Conservation (phyloP, 1,140 invertebrate species). For the Potamilus streckersoni region DNA sequence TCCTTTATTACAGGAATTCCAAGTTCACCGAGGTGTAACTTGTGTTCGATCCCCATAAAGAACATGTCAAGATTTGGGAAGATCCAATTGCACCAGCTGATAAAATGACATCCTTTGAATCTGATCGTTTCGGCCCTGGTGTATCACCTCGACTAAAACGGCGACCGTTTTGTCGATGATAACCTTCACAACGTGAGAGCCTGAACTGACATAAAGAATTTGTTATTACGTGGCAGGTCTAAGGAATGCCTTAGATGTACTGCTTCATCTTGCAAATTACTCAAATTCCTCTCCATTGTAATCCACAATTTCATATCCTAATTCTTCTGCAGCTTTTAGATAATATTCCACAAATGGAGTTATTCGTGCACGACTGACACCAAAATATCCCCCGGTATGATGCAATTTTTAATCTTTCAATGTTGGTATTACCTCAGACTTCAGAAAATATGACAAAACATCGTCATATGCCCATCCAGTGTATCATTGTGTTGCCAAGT, state of each 20-base stretch:
- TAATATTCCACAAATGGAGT: no score
- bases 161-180: conserved; percentile 38
- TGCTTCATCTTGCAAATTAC: no score
- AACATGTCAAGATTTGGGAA: conserved; percentile 90
- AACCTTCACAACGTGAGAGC: conserved; percentile 44
- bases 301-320: no score
- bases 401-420: no score
- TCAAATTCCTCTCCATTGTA: no score
- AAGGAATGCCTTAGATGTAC: conserved; percentile 4
- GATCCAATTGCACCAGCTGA: conserved; percentile 85
- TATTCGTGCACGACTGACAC: no score
- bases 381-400: no score
- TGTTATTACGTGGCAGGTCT: conserved; percentile 36
- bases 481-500: no score
- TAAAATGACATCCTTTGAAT: conserved; percentile 86
- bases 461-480: no score
- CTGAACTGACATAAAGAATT: conserved; percentile 52
- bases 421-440: no score
- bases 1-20: conserved; percentile 10
- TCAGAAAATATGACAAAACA: no score
- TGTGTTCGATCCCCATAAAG: conserved; percentile 88
- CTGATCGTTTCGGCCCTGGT: conserved; percentile 66
- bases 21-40: conserved; percentile 33
- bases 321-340: no score
- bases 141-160: conserved; percentile 58